Base-by-base conservation (phyloP, 2,888 invertebrate species). In the Agrochola circellaris region DNA sequence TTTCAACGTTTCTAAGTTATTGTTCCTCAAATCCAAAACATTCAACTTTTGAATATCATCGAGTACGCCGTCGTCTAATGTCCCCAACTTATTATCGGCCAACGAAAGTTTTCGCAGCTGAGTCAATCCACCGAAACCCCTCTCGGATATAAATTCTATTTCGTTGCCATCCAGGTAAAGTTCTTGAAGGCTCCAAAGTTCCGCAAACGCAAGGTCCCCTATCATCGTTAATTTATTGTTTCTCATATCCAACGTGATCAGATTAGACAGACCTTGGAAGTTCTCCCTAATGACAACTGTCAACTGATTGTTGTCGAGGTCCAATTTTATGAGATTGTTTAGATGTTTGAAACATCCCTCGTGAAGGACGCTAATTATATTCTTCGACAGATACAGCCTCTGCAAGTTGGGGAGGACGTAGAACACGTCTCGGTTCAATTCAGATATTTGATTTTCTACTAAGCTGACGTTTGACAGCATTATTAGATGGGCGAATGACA, bases 261-360 rank as follows among this genome's bases (percentile, higher is more conserved):
- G 95, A 92, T 97, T 97, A 79, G 97, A 97, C 91, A 99, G 94
- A 0, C 98, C 98, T 88, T 97, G 97, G 93, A 98, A 98, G 89
- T 98, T 98, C 90, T 98, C 98, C 85, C 97, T 97, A 79, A 98
- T 98, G 89, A 98, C 96, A 38, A 98, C 98, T 84, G 97, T 97
- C 87, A 99, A 97, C 90, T 97, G 97, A 96, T 98, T 98, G 89
- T 97, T 97, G 92, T 98, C 98, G 87, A 99, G 95, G 93, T 99
- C 98, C 82, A 99, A 96, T 89, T 98, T 98, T 78, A 98, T 97
- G 76, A 99, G 97, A 89, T 98, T 97, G 56, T 97, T 97, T 90
- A 98, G 95, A 89, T 98, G 97, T 88, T 97, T 97, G 93, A 98
- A 99, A 71, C 99, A 98, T 78, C 98, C 98, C 75, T 99, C 98